Evolutionary conservation across 1,140 invertebrate genomes (phyloP), one percentile per base, ranked within the genome.

Genomic region (Procambarus clarkii): DNA sequence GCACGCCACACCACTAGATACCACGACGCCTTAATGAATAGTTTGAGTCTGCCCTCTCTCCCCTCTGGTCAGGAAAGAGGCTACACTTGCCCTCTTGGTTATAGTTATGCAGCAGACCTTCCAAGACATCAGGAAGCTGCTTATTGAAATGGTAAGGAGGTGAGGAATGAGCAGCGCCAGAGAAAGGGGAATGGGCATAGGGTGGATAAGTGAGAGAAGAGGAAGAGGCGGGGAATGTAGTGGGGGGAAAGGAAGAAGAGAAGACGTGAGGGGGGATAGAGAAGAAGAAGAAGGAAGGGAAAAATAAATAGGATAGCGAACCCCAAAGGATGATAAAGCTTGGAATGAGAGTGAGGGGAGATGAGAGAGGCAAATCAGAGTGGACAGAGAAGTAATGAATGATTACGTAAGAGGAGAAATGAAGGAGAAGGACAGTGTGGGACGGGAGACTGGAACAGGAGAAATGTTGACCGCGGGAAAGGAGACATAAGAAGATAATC

Each of bases 131-230:
- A 34, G 34, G 34, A 34, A 34, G 34, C 34, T 34, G 34, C 34
- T 34, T 34, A 34, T 34, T 34, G 1, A 1, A 34, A 34, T 34
- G 34, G 0, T 34, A 34, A 34, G 9, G 0, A 64, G 60, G 60
- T 18, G 60, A 21, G 3, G 60, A 18, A 64, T 0, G 60, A 64
- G 9, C 0, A 64, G 15, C 3, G 18, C 3, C 13, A 64, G 60
- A 21, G 3, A 0, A 15, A 18, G 9, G 34, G 58, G 60, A 44
- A 24, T 18, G 15, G 45, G 50, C 15, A 76, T 24, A 76, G 71
- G 50, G 84, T 34, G 48, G 60, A 45, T 48, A 69, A 86, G 69
- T 74, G 44, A 86, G 48, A 86, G 83, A 85, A 45, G 13, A 24
- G 24, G 83, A 86, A 15, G 60, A 45, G 60, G 69, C 71, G 76